These are phyloP conservation scores for Chrysotoxum bicinctum DNA, from an alignment of 2,888 invertebrate species.

Conservation along the genomic window DNA sequence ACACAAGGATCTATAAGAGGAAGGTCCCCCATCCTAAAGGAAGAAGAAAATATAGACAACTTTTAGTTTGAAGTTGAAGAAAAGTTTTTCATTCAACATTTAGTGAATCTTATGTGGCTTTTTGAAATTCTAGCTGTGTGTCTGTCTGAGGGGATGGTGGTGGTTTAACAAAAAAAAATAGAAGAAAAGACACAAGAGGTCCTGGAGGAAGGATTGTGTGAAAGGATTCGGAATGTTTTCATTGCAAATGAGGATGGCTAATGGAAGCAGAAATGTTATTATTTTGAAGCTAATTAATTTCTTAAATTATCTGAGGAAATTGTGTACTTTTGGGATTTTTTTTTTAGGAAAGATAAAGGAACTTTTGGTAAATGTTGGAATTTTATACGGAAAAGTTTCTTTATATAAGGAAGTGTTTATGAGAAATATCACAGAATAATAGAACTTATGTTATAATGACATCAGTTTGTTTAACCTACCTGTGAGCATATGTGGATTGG, in stretches of 20 bases:
- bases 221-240: slow-evolving; percentile 20
- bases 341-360: no score
- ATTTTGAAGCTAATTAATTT: slow-evolving; percentile 62
- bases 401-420: neutral
- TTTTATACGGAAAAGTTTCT: neutral
- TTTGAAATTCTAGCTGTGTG: slow-evolving; percentile 9
- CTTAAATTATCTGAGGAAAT: slow-evolving; percentile 31
- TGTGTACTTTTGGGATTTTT: slow-evolving; percentile 10
- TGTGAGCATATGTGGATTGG: neutral
- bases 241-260: slow-evolving; percentile 19
- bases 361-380: neutral
- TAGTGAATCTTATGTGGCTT: slow-evolving; percentile 44
- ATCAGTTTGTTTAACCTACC: neutral
- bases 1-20: neutral
- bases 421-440: neutral
- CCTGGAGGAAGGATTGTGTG: neutral
- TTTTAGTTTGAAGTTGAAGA: slow-evolving; percentile 35
- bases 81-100: slow-evolving; percentile 47
- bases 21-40: neutral
- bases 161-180: neutral
- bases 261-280: slow-evolving; percentile 56
- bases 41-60: slow-evolving; percentile 12
- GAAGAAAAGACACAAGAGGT: neutral
- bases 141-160: neutral
- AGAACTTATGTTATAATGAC: neutral